A percentile compares a stretch with the other conserved stretches of the same genome.
These are phyloP conservation scores for Osedax frankpressi DNA, from an alignment of 2,888 invertebrate species.

Conservation along the genomic window DNA sequence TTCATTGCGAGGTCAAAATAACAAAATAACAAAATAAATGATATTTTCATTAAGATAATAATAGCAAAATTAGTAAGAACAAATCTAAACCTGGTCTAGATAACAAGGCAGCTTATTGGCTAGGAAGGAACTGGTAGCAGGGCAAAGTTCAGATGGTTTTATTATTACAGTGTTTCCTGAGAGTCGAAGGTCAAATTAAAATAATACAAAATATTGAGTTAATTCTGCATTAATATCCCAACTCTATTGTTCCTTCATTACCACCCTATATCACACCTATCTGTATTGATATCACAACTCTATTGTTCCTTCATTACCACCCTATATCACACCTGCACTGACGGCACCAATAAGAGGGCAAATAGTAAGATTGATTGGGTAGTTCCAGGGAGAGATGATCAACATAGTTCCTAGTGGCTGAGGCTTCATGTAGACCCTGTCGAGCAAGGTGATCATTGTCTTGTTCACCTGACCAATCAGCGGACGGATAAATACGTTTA, in stretches of 20 bases:
- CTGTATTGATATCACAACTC: too few relatives aligned
- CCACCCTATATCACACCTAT: background rate
- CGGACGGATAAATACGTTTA: too few relatives aligned
- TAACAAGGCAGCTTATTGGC: slow-evolving; percentile 70
- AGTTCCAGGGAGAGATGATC: background rate
- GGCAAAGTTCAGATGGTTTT: slow-evolving; percentile 81
- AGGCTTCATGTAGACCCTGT: background rate
- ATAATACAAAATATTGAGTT: too few relatives aligned
- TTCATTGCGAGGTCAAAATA: too few relatives aligned
- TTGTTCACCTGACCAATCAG: background rate
- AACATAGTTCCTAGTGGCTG: background rate
- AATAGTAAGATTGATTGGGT: background rate
- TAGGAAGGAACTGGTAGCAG: slow-evolving; percentile 60
- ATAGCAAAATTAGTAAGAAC: too few relatives aligned
- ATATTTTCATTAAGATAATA: too few relatives aligned
- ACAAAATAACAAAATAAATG: too few relatives aligned
- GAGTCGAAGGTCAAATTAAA: too few relatives aligned
- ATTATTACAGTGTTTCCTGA: slow-evolving; percentile 63
- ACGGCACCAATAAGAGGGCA: background rate
- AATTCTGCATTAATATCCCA: too few relatives aligned
- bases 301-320: too few relatives aligned
- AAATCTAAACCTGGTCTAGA: slow-evolving; percentile 60
- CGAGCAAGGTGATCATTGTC: background rate
- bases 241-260: too few relatives aligned
- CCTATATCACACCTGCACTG: background rate